Base-by-base conservation (phyloP, 2,797 vertebrate genomes). In the Gymnoscopelus microlampas region DNA sequence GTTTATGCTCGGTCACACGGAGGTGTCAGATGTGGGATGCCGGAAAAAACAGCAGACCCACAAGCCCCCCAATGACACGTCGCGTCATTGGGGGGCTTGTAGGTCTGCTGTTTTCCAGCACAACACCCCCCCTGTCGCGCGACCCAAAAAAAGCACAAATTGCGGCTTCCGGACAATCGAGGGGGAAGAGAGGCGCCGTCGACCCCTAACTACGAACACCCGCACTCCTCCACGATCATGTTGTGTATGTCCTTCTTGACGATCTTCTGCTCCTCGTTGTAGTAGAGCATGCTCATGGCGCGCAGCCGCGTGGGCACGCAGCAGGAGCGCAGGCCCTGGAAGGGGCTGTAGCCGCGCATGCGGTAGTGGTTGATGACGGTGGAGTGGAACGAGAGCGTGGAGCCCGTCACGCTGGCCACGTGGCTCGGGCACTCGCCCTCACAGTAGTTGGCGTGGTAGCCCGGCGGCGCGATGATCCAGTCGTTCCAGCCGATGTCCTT, bases 201-300 rank as follows among this genome's bases (percentile, higher is more conserved):
- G 2, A 1, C 26, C 26, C 26, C 26, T 29, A 3, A 29, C 3
- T 98, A 99, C 0, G 97, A 99, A 83, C 98, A 99, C 66, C 97
- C 97, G 48, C 98, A 99, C 86, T 99, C 98, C 88, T 99, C 98
- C 91, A 99, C 98, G 51, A 99, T 96, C 98, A 99, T 99, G 87
- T 98, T 96, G 89, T 96, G 96, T 82, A 99, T 98, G 94, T 99
- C 98, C 90, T 98, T 99, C 88, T 99, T 99, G 81, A 99, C 96
- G 83, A 99, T 98, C 91, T 98, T 98, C 72, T 99, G 97, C 83
- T 96, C 96, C 63, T 99, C 97, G 0, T 99, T 96, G 3, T 99
- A 98, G 91, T 99, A 99, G 29, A 99, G 91, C 98, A 99, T 99
- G 84, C 97, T 98, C 97, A 99, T 99, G 76, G 97, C 97, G 15